A percentile compares a stretch with the other conserved stretches of the same genome.
phyloP scores from a whole-genome alignment of 2,888 invertebrate species.

The Drosophila neonasuta region DNA sequence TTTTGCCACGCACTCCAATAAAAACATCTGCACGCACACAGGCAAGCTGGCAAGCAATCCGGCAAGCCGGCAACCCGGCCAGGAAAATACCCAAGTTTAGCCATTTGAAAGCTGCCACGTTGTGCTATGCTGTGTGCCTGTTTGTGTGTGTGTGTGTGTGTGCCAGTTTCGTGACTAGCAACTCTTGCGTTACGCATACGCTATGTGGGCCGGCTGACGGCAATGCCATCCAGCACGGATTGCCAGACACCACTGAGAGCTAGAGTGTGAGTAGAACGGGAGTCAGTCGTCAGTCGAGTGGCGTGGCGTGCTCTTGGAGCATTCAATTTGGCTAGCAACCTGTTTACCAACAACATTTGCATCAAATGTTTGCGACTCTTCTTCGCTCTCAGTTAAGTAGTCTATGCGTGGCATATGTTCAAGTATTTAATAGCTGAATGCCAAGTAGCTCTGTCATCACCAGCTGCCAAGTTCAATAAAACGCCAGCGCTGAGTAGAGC shows the following conservation, averaged over 20 bases:
- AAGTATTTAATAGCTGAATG: slow-evolving; percentile 67
- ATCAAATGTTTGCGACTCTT: slow-evolving; percentile 44
- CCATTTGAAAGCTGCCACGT: slow-evolving; percentile 52
- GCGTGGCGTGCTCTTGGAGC: slow-evolving; percentile 45
- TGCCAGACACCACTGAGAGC: slow-evolving; percentile 33
- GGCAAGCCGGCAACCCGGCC: slow-evolving; percentile 4
- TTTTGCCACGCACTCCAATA: slow-evolving; percentile 78
- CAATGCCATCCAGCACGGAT: slow-evolving; percentile 41
- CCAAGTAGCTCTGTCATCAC: slow-evolving; percentile 45
- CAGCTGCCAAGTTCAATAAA: slow-evolving; percentile 63
- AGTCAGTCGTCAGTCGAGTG: slow-evolving; percentile 1
- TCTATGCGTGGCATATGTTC: slow-evolving; percentile 56
- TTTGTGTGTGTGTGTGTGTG: slow-evolving; percentile 46
- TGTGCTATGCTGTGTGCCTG: slow-evolving; percentile 41
- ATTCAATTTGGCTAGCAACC: slow-evolving; percentile 63
- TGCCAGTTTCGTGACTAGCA: slow-evolving; percentile 67
- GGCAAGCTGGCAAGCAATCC: slow-evolving; percentile 1
- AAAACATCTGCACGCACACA: slow-evolving; percentile 69
- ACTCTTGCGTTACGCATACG: slow-evolving; percentile 70
- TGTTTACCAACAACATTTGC: slow-evolving; percentile 54
- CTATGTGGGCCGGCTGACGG: slow-evolving; percentile 48
- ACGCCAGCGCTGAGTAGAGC: slow-evolving; percentile 11
- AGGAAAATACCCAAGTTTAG: slow-evolving; percentile 32
- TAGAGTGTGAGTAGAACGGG: neutral
- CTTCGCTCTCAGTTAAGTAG: slow-evolving; percentile 4